Percentiles rank a stretch among this genome's conserved stretches.
These are phyloP conservation scores for Acrocephalus scirpaceus DNA, from an alignment of 2,797 vertebrate species.

Conservation along the genomic window DNA sequence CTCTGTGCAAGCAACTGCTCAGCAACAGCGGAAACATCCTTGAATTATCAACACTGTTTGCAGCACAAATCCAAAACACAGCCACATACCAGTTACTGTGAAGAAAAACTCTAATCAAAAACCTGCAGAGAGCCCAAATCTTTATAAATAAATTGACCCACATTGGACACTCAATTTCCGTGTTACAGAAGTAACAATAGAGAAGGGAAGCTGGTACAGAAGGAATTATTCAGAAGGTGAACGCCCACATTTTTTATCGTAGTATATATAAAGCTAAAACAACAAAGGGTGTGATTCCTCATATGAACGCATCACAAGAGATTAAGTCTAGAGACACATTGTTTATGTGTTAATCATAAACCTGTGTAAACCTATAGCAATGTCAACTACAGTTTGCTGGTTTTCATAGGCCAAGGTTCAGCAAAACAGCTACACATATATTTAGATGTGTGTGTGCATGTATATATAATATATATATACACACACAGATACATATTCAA, in stretches of 20 bases:
- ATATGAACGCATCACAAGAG: not conserved
- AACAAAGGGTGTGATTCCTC: not conserved
- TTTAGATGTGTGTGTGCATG: not conserved
- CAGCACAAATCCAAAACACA: not conserved
- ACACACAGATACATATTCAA: not conserved
- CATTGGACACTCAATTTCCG: not conserved
- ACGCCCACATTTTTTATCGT: not conserved
- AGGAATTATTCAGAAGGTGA: not conserved
- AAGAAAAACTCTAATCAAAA: not conserved
- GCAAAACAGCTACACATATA: not conserved
- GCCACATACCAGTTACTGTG: not conserved
- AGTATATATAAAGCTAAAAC: not conserved
- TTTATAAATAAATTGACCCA: not conserved
- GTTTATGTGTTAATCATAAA: not conserved
- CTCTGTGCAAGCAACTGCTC: not conserved
- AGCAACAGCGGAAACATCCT: not conserved
- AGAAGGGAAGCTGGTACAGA: not conserved
- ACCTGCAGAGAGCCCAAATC: not conserved
- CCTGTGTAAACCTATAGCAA: not conserved
- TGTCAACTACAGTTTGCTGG: not conserved
- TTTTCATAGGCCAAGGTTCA: not conserved
- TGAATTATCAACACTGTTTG: not conserved
- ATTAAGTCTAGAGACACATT: not conserved
- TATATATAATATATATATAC: accelerated
- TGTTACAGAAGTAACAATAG: not conserved